Conservation (phyloP, 92 coral and sea anemone species). For the Heliopora coerulea region DNA sequence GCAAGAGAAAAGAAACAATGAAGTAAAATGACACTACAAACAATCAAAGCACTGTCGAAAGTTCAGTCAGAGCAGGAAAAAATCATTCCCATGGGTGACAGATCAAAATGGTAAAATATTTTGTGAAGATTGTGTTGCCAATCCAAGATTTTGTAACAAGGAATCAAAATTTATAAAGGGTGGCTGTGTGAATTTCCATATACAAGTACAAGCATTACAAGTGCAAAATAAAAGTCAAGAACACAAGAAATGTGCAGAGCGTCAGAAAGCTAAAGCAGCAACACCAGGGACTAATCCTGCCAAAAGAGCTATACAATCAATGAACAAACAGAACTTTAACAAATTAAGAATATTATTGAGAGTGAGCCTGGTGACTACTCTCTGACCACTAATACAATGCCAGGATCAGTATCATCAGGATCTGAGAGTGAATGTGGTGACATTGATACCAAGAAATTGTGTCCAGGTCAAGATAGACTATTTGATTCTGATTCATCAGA, state of each 20-base stretch:
- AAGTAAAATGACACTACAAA: conserved; percentile 18
- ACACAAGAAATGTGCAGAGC: conserved; percentile 26
- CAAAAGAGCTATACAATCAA: conserved; percentile 10
- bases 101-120: conserved; percentile 16
- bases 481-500: too few species aligned
- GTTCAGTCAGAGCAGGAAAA: conserved; percentile 6
- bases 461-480: too few species aligned
- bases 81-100: conserved; percentile 20
- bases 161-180: conserved; percentile 32
- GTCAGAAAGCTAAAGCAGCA: conserved; percentile 8
- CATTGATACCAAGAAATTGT: too few species aligned
- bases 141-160: conserved; percentile 16
- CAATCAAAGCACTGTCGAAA: conserved; percentile 21
- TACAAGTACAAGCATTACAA: conserved; percentile 19
- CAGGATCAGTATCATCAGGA: too few species aligned
- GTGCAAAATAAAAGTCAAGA: neutral
- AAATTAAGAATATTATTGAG: conserved; percentile 26
- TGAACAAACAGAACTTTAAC: conserved; percentile 29
- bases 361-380: too few species aligned
- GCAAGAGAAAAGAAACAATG: conserved; percentile 6
- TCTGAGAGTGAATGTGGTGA: too few species aligned
- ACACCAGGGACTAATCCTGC: conserved; percentile 37
- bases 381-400: too few species aligned
- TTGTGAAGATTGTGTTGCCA: conserved; percentile 17
- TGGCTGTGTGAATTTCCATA: conserved; percentile 30